phyloP scores from a whole-genome alignment of 64 coral and sea anemone genomes.

The Porites australiensis region DNA sequence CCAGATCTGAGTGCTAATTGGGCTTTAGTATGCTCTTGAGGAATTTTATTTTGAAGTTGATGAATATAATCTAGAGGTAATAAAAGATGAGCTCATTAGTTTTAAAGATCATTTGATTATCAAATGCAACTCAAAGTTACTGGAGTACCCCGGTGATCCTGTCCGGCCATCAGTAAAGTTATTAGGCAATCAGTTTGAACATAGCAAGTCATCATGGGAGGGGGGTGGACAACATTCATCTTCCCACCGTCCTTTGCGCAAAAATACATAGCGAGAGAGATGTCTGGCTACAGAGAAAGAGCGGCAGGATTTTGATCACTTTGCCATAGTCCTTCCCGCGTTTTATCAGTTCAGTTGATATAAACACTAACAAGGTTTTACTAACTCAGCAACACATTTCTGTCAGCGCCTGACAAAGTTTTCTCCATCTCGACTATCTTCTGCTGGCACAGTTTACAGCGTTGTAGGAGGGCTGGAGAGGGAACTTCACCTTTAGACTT shows the following conservation, averaged over 20 bases:
- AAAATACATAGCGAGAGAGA: too few species aligned
- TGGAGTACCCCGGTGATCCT: too few species aligned
- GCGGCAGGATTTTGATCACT: too few species aligned
- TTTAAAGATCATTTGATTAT: not conserved
- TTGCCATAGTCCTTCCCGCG: too few species aligned
- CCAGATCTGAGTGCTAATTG: slow-evolving; percentile 61
- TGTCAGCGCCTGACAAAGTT: slow-evolving; percentile 50
- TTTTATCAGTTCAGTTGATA: too few species aligned
- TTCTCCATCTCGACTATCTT: slow-evolving; percentile 45
- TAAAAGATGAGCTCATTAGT: not conserved
- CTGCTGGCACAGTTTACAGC: slow-evolving; percentile 48
- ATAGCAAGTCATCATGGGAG: too few species aligned
- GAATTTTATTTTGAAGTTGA: slow-evolving; percentile 49
- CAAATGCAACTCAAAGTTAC: too few species aligned
- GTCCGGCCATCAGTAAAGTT: too few species aligned
- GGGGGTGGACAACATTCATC: too few species aligned
- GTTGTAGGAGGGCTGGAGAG: slow-evolving; percentile 42
- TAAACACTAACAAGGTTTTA: not conserved
- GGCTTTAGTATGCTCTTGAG: slow-evolving; percentile 53
- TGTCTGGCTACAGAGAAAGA: too few species aligned
- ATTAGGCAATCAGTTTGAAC: too few species aligned
- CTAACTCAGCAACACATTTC: slow-evolving; percentile 36
- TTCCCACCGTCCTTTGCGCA: too few species aligned
- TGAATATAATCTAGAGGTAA: slow-evolving; percentile 48
- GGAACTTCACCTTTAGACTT: slow-evolving; percentile 52